These are phyloP conservation scores for Tetrao urogallus DNA, from an alignment of 2,113 vertebrate genomes.

Conservation along the genomic window DNA sequence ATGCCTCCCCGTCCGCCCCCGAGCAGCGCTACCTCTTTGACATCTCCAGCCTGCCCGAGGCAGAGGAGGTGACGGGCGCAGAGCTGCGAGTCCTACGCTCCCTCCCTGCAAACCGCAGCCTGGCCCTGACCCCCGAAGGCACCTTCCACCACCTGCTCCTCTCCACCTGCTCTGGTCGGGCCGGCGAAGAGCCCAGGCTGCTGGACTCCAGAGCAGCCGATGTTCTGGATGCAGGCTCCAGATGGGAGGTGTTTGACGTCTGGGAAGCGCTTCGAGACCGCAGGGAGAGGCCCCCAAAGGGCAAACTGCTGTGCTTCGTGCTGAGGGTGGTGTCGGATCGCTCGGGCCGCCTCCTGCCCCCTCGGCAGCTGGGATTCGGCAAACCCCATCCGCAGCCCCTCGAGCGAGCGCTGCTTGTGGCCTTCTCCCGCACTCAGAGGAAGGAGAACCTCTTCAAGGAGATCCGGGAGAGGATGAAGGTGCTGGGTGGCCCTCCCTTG, in stretches of 20 bases:
- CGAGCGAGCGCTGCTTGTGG: conserved; percentile 84
- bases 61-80: conserved; percentile 81
- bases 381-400: conserved; percentile 56
- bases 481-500: conserved; percentile 63
- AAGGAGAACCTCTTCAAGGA: conserved; percentile 86
- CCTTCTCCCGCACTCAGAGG: conserved; percentile 79
- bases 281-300: conserved; percentile 11
- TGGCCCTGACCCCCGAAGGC: conserved; percentile 60
- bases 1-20: neutral
- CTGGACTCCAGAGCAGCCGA: conserved; percentile 79
- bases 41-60: conserved; percentile 78
- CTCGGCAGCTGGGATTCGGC: conserved; percentile 76
- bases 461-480: conserved; percentile 83
- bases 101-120: conserved; percentile 54
- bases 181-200: conserved; percentile 27
- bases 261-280: conserved; percentile 71
- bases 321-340: conserved; percentile 74
- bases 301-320: conserved; percentile 77
- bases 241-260: conserved; percentile 89
- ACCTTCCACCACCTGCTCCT: conserved; percentile 79
- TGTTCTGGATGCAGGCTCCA: conserved; percentile 41
- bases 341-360: conserved; percentile 56
- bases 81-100: conserved; percentile 83
- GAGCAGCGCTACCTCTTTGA: conserved; percentile 85
- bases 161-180: conserved; percentile 71